Percentiles rank a stretch among this genome's conserved stretches.
Evolutionary conservation across 2,797 vertebrate species (phyloP).

Genomic region (Cygnus olor): DNA sequence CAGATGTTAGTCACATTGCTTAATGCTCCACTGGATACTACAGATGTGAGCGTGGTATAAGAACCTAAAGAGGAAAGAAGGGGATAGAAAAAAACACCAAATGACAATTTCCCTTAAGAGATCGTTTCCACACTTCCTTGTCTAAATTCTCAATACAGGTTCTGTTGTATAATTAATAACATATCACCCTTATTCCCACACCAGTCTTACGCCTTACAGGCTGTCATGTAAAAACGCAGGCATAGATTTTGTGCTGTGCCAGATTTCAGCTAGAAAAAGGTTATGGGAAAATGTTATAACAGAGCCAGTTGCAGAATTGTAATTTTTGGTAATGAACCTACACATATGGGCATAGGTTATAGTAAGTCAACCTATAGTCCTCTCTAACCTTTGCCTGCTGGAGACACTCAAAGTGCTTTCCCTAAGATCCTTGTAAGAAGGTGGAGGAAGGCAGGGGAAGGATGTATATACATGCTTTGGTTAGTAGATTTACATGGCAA

Average conservation of each 20-base stretch:
- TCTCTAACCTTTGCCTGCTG: background rate
- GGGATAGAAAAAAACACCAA: background rate
- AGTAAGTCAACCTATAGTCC: background rate
- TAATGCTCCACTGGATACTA: conserved; percentile 50
- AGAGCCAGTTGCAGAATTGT: background rate
- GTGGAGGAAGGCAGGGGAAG: background rate
- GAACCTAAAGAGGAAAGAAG: conserved; percentile 25
- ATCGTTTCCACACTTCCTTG: background rate
- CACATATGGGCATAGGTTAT: background rate
- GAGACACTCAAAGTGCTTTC: background rate
- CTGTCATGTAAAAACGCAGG: conserved; percentile 38
- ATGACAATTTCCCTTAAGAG: conserved; percentile 43
- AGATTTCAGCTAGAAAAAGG: conserved; percentile 6
- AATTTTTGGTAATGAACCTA: background rate
- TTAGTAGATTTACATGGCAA: background rate
- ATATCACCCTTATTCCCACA: conserved; percentile 48
- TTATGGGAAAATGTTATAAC: background rate
- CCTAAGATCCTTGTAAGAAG: background rate
- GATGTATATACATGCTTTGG: background rate
- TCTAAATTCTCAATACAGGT: background rate
- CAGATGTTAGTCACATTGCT: conserved; percentile 65
- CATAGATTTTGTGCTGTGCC: background rate
- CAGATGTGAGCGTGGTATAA: background rate
- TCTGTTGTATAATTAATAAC: conserved; percentile 67
- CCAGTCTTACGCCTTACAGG: conserved; percentile 18